A percentile compares a stretch with the other conserved stretches of the same genome.
Evolutionary conservation across 2,888 invertebrate genomes (phyloP).

Genomic region (Torymus texanus): DNA sequence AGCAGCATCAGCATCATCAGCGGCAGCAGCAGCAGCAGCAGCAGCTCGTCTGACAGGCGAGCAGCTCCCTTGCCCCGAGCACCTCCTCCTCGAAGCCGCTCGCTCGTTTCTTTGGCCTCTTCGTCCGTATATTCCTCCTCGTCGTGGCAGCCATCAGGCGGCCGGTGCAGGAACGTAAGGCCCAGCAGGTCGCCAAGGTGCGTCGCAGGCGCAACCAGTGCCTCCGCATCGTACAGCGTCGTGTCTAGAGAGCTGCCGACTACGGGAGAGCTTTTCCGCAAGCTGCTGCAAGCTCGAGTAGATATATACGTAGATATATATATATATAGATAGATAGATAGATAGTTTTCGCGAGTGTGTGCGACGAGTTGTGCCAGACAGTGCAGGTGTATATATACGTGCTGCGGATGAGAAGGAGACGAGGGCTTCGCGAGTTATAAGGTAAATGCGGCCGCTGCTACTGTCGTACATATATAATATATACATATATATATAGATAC

Average conservation of each 20-base stretch:
- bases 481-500: too few relatives aligned
- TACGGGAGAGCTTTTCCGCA: background rate
- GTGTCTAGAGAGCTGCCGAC: too few relatives aligned
- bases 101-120: conserved; percentile 41
- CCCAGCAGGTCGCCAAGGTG: conserved; percentile 38
- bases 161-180: conserved; percentile 44
- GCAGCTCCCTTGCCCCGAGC: background rate
- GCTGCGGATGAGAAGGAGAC: too few relatives aligned
- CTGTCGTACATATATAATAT: too few relatives aligned
- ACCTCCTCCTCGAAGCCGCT: conserved; percentile 19
- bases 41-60: conserved; percentile 6
- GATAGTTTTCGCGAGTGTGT: too few relatives aligned
- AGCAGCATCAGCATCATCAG: conserved; percentile 15
- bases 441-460: too few relatives aligned
- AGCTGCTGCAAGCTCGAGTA: too few relatives aligned
- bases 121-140: conserved; percentile 32
- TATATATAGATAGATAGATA: too few relatives aligned
- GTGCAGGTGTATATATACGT: too few relatives aligned
- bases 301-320: too few relatives aligned
- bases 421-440: too few relatives aligned
- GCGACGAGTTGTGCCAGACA: too few relatives aligned
- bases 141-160: conserved; percentile 50
- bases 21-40: conserved; percentile 18
- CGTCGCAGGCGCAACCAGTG: conserved; percentile 47
- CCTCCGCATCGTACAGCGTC: conserved; percentile 42